Conservation (phyloP, 2,797 vertebrate genomes). For the Harpagifer antarcticus region DNA sequence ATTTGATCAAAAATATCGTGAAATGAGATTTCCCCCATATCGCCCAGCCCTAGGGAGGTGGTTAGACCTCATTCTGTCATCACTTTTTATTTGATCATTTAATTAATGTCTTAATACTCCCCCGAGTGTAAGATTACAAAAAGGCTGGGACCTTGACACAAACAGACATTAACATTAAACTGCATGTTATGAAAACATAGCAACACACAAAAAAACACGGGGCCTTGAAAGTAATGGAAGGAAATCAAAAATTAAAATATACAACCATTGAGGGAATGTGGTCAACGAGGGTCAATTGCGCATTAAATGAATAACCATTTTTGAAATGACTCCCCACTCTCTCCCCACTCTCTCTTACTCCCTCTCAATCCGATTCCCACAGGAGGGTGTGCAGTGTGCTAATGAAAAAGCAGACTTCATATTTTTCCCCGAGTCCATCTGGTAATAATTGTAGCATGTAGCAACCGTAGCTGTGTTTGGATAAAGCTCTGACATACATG, state of each 20-base stretch:
- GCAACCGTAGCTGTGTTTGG: conserved; percentile 84
- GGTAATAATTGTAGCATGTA: conserved; percentile 83
- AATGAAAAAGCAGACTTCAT: conserved; percentile 80
- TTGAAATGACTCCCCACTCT: conserved; percentile 14
- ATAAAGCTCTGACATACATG: conserved; percentile 81
- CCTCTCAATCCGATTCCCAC: conserved; percentile 5
- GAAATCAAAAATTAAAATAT: conserved; percentile 42
- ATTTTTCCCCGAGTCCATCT: conserved; percentile 78
- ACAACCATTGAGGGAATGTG: conserved; percentile 11
- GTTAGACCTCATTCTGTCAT: neutral
- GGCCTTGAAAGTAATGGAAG: conserved; percentile 24
- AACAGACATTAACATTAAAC: conserved; percentile 25
- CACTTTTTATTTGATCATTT: neutral
- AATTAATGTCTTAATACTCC: neutral
- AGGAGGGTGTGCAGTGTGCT: conserved; percentile 53
- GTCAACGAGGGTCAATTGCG: conserved; percentile 4
- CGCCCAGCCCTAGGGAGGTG: too few relatives aligned
- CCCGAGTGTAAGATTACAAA: neutral
- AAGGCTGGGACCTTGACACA: conserved; percentile 5
- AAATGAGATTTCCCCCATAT: too few relatives aligned
- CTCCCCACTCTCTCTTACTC: conserved; percentile 1
- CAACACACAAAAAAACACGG: conserved; percentile 21
- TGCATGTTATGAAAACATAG: conserved; percentile 26
- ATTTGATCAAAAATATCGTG: too few relatives aligned
- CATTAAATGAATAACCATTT: conserved; percentile 24